Base-by-base conservation (phyloP, 2,888 invertebrate genomes). In the Hyalella azteca region DNA sequence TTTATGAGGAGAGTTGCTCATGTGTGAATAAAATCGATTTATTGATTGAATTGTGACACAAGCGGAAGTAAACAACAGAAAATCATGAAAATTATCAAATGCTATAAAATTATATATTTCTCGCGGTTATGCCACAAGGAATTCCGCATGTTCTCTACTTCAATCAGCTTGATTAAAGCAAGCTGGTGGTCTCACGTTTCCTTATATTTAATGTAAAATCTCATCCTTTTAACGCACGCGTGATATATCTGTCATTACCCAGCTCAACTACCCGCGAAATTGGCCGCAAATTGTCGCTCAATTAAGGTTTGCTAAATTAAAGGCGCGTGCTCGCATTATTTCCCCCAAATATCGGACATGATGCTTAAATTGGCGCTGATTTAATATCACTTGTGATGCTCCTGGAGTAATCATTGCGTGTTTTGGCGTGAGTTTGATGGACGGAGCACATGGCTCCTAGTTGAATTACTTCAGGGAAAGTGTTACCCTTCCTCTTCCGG, bases 231-330 rank as follows among this genome's bases (percentile, higher is more conserved):
- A 29, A 54, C 29, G 54, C 54, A 26, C 26, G 54, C 26, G 4
- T n/a, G n/a, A 22, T 26, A 13, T 29, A 54, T 54, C 54, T 11
- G 54, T 29, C 22, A 54, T 54, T 54, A 54, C 1, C 29, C 26
- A 54, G 54, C 54, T 49, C 49, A 54, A 11, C 54, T 54, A 19
- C 54, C 26, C 54, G 54, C 29, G 54, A 26, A 54, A 54, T 54
- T 54, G 54, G 54, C 26, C 4, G 22, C 29, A 54, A 54, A 54
- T 54, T 54, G 54, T 54, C 54, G 26, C 26, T 29, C 54, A 54
- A 54, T 54, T 29, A 54, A 7, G 54, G 22, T 13, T 54, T 5
- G 54, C 26, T 26, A 26, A 54, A 54, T 54, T 54, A 54, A 26
- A 54, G 54, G 26, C 26, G 22, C 54, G 54, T 54, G 54, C 26